A percentile compares a stretch with the other conserved stretches of the same genome.
Conservation (phyloP, 2,888 invertebrate genomes). For the Luperina nickerlii region DNA sequence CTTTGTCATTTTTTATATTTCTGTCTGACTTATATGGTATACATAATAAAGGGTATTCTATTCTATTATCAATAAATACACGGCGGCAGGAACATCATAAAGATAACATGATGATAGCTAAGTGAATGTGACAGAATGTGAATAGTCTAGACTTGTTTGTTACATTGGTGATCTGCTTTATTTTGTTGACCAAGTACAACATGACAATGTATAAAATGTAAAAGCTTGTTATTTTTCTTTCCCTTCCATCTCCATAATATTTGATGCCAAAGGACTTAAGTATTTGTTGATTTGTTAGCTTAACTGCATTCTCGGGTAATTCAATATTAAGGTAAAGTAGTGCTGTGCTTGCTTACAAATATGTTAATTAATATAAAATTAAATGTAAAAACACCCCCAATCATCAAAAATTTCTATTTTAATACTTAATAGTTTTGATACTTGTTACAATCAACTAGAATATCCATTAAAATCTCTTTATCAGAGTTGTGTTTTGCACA, state of each 20-base stretch:
- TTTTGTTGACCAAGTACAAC: not conserved
- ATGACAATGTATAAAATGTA: not conserved
- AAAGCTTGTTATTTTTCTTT: not conserved
- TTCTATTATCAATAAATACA: not conserved
- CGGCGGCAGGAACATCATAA: not conserved
- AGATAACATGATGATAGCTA: not conserved
- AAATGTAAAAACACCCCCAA: not conserved
- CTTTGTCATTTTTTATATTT: no score
- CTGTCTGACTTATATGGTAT: no score
- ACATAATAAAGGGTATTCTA: no score
- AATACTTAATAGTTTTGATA: not conserved
- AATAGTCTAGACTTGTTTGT: not conserved
- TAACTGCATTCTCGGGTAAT: not conserved
- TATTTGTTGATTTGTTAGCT: not conserved
- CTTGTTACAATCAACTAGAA: slow-evolving; percentile 24
- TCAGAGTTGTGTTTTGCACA: slow-evolving; percentile 30
- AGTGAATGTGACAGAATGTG: slow-evolving; percentile 12
- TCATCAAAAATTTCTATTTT: not conserved
- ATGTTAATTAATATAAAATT: not conserved
- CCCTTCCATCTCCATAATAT: not conserved
- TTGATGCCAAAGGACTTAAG: not conserved
- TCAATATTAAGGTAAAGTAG: not conserved
- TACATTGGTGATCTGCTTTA: not conserved
- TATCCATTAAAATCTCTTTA: slow-evolving; percentile 34
- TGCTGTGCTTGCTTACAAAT: not conserved